phyloP scores from a whole-genome alignment of 2,888 invertebrate genomes.

The Dolomedes plantarius region DNA sequence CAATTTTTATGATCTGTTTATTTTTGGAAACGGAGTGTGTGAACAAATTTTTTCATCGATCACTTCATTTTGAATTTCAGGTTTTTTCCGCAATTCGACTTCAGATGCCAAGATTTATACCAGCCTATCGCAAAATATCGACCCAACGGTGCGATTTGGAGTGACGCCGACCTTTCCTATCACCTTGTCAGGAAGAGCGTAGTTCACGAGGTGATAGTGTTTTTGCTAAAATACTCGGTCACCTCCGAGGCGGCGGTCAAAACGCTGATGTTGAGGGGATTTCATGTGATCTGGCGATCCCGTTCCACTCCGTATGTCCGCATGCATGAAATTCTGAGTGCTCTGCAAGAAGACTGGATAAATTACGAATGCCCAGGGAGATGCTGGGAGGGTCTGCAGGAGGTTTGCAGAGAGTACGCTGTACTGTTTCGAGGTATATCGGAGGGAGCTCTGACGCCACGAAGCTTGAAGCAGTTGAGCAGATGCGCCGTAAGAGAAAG shows the following conservation, averaged over 20 bases:
- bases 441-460: background rate
- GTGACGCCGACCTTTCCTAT: no score
- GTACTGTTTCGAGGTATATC: background rate
- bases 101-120: background rate
- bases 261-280: slow-evolving; percentile 1
- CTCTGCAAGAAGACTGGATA: background rate
- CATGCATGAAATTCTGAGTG: background rate
- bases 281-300: slow-evolving; percentile 15
- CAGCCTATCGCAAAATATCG: no score
- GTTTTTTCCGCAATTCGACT: background rate
- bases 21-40: no score
- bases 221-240: background rate
- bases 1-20: no score
- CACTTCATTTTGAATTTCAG: background rate
- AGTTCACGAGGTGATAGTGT: slow-evolving; percentile 24
- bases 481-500: slow-evolving; percentile 14
- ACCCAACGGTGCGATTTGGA: no score
- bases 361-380: slow-evolving; percentile 1
- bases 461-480: slow-evolving; percentile 25
- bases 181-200: background rate
- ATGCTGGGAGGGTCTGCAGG: slow-evolving; percentile 9
- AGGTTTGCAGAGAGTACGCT: background rate
- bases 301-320: slow-evolving; percentile 31
- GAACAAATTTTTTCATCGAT: background rate
- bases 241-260: background rate